phyloP scores from a whole-genome alignment of 2,797 vertebrate genomes.

The Cryptoblepharus egeriae region DNA sequence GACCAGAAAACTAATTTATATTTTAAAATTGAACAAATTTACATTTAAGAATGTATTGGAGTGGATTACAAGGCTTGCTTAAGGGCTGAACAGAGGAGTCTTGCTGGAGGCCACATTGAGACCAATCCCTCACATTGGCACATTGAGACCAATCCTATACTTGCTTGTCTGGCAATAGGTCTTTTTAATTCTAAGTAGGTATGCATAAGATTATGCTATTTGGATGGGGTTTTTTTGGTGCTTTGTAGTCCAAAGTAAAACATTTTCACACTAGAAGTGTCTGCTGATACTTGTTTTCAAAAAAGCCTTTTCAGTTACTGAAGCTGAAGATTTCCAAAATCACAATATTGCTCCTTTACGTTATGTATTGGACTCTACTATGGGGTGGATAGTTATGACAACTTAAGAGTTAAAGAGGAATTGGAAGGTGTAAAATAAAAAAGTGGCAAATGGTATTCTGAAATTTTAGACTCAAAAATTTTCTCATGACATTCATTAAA shows the following conservation, averaged over 20 bases:
- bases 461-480: background rate
- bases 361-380: background rate
- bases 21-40: too few relatives aligned
- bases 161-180: too few relatives aligned
- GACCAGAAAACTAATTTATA: too few relatives aligned
- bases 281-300: background rate
- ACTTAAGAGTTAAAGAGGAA: background rate
- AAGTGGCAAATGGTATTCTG: background rate
- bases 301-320: background rate
- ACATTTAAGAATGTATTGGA: too few relatives aligned
- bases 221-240: background rate
- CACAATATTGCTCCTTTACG: background rate
- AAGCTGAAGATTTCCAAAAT: background rate
- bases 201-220: too few relatives aligned
- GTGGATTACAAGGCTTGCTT: too few relatives aligned
- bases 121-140: too few relatives aligned
- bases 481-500: background rate
- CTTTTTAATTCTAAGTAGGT: too few relatives aligned
- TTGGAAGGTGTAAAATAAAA: background rate
- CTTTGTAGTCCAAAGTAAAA: background rate
- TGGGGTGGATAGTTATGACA: background rate
- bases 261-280: background rate
- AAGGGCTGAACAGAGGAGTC: too few relatives aligned
- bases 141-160: too few relatives aligned
- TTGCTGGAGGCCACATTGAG: too few relatives aligned